phyloP scores from a whole-genome alignment of 2,888 invertebrate species.

The Pachydiplax longipennis region DNA sequence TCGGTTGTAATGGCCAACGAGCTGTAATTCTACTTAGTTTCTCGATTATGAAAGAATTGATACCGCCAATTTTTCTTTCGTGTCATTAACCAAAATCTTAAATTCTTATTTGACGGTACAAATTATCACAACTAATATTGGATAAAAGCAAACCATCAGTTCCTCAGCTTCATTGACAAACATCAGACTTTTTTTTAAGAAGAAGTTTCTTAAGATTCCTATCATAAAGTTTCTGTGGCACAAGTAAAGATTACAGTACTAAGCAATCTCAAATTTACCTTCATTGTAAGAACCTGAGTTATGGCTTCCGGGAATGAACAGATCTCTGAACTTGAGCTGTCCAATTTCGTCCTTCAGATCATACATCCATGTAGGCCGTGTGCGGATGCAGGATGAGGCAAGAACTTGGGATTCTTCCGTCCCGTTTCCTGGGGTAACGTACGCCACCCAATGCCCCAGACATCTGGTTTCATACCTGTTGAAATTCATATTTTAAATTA shows the following conservation, averaged over 20 bases:
- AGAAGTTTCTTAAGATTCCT: no score
- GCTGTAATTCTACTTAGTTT: no score
- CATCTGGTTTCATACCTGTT: slow-evolving; percentile 49
- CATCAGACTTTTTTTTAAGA: no score
- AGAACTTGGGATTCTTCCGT: slow-evolving; percentile 51
- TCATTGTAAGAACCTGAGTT: slow-evolving; percentile 69
- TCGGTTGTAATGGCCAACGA: no score
- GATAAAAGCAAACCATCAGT: no score
- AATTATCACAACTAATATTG: no score
- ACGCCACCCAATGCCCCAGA: slow-evolving; percentile 55
- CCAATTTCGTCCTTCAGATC: slow-evolving; percentile 61
- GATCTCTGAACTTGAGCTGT: slow-evolving; percentile 61
- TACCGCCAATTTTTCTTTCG: no score
- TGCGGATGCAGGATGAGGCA: slow-evolving; percentile 62
- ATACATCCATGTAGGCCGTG: slow-evolving; percentile 68
- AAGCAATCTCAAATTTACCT: slow-evolving; percentile 47
- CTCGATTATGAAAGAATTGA: no score
- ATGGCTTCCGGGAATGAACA: slow-evolving; percentile 76
- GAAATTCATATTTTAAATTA: background rate
- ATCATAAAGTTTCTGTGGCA: no score
- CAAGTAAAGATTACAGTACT: background rate
- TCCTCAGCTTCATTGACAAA: no score
- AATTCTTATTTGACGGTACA: no score
- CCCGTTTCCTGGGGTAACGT: slow-evolving; percentile 49
- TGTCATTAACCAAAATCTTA: no score